Evolutionary conservation across 2,888 invertebrate genomes (phyloP).

Genomic region (Falcaria lacertinaria): DNA sequence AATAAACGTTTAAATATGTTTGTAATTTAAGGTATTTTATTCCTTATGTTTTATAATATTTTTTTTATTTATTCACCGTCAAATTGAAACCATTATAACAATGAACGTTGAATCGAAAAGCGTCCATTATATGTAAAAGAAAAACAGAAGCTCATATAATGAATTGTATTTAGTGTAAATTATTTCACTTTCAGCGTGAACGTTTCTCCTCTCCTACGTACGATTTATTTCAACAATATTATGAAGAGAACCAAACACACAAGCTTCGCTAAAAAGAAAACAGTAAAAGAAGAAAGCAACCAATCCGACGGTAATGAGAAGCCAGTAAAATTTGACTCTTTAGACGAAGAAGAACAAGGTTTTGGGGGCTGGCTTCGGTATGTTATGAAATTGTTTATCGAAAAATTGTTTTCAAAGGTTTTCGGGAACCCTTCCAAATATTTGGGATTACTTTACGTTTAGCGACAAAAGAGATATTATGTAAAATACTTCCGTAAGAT

Average conservation of each 20-base stretch:
- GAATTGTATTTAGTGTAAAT: too few relatives aligned
- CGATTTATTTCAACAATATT: conserved; percentile 17
- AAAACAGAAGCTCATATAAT: too few relatives aligned
- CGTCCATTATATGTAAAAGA: too few relatives aligned
- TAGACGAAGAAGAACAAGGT: conserved; percentile 67
- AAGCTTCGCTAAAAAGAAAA: conserved; percentile 34
- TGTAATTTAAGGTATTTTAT: too few relatives aligned
- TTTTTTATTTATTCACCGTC: too few relatives aligned
- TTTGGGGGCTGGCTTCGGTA: conserved; percentile 72
- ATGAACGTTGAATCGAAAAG: too few relatives aligned
- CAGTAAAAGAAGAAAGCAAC: conserved; percentile 31
- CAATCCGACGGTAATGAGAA: conserved; percentile 24
- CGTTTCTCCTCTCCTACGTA: too few relatives aligned
- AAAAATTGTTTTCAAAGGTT: background rate
- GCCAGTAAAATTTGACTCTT: conserved; percentile 28
- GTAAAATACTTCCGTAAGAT: background rate
- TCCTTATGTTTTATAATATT: too few relatives aligned
- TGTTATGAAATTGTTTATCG: conserved; percentile 5
- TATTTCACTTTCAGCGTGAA: background rate
- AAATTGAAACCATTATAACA: too few relatives aligned
- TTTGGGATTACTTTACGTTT: background rate
- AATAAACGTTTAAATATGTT: too few relatives aligned
- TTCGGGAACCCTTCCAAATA: background rate
- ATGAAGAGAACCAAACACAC: conserved; percentile 61
- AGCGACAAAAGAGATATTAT: background rate